These are phyloP conservation scores for Cosmia trapezina DNA, from an alignment of 2,888 invertebrate species.

Conservation along the genomic window DNA sequence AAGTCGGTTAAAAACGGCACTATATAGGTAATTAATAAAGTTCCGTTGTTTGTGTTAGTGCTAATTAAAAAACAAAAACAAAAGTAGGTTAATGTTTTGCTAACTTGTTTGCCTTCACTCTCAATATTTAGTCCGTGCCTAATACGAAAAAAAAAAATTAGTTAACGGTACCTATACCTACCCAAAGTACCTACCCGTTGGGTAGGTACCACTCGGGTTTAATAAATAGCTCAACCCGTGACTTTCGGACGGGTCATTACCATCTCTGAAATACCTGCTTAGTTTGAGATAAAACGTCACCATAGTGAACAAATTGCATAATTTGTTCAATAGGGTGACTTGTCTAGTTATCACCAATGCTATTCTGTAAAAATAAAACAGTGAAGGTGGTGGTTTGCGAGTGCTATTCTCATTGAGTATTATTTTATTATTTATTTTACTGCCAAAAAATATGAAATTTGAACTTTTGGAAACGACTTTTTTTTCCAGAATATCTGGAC, in stretches of 20 bases:
- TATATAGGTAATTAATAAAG: too few species aligned
- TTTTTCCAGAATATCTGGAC: not conserved
- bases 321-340: not conserved
- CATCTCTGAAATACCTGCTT: constrained; percentile 10
- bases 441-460: not conserved
- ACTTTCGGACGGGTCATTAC: not conserved
- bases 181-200: too few species aligned
- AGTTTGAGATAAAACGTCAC: not conserved
- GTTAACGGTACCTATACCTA: too few species aligned
- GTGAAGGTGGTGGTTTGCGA: not conserved
- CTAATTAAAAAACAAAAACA: too few species aligned
- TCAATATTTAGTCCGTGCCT: too few species aligned
- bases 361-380: constrained; percentile 20
- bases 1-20: too few species aligned
- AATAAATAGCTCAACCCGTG: not conserved
- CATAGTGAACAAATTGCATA: too few species aligned
- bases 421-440: constrained; percentile 4
- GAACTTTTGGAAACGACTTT: too few species aligned
- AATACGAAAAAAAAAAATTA: too few species aligned
- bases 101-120: too few species aligned
- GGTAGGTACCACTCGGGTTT: not conserved
- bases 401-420: constrained; percentile 7
- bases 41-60: too few species aligned
- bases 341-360: not conserved
- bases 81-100: too few species aligned